Evolutionary conservation across 92 coral and sea anemone species (phyloP).

Genomic region (Isaurus tuberculatus): DNA sequence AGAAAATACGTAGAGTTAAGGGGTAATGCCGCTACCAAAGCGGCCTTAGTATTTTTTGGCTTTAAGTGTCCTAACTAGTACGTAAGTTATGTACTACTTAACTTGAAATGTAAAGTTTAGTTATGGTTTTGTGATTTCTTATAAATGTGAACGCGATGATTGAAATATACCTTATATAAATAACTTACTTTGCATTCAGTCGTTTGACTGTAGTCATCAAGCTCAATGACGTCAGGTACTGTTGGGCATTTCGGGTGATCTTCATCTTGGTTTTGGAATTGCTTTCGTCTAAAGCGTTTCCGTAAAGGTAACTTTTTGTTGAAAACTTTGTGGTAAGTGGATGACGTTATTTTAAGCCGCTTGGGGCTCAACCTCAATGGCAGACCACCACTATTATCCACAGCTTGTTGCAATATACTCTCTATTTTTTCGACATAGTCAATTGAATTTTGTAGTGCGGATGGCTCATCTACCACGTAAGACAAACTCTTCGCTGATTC

Average conservation of each 20-base stretch:
- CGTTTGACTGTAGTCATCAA: background rate
- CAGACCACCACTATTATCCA: conserved; percentile 13
- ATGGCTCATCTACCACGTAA: conserved; percentile 18
- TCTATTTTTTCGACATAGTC: background rate
- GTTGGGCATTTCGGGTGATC: conserved; percentile 18
- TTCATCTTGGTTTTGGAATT: background rate
- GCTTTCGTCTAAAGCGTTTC: conserved; percentile 1
- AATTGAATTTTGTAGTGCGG: background rate
- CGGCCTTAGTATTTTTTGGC: background rate
- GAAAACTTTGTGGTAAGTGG: conserved; percentile 13
- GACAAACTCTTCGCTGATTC: conserved; percentile 6
- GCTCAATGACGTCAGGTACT: conserved; percentile 11
- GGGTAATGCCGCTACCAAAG: background rate
- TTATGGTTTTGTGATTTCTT: background rate
- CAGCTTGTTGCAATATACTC: background rate
- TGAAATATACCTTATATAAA: background rate
- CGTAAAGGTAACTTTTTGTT: conserved; percentile 2
- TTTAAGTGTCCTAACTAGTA: background rate
- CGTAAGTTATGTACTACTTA: background rate
- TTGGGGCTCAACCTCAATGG: background rate
- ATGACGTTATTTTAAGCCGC: conserved; percentile 4
- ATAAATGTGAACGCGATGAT: background rate
- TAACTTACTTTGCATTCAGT: conserved; percentile 9
- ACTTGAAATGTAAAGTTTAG: background rate
- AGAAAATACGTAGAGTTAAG: background rate